These are phyloP conservation scores for Carcina quercana DNA, from an alignment of 2,888 invertebrate genomes.

Conservation along the genomic window DNA sequence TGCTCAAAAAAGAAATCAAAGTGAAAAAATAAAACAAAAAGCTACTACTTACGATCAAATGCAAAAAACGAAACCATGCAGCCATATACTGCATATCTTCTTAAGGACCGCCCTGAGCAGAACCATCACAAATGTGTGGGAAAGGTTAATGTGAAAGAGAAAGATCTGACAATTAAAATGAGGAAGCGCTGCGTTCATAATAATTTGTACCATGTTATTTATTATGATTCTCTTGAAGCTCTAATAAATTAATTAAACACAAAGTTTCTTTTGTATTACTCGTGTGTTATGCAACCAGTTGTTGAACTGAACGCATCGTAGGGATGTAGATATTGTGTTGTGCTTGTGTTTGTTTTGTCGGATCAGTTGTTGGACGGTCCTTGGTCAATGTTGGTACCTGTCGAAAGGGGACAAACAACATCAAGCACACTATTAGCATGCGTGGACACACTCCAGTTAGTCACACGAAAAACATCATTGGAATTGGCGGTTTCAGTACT, in stretches of 20 bases:
- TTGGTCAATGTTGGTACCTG: conserved; percentile 69
- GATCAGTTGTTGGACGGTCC: conserved; percentile 63
- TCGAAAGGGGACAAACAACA: conserved; percentile 58
- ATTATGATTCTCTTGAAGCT: too few species aligned
- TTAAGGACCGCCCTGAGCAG: conserved; percentile 47
- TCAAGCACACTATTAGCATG: conserved; percentile 66
- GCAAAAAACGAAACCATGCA: conserved; percentile 69
- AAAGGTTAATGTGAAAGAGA: too few species aligned
- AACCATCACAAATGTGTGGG: too few species aligned
- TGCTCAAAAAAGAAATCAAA: conserved; percentile 30
- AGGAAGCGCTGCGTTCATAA: too few species aligned
- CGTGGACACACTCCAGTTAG: conserved; percentile 54
- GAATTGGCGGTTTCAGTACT: background rate
- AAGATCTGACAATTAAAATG: too few species aligned
- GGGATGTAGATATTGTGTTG: too few species aligned
- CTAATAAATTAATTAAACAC: too few species aligned
- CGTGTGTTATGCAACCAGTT: too few species aligned
- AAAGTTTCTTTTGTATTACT: too few species aligned
- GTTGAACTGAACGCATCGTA: too few species aligned
- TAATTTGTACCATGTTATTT: too few species aligned
- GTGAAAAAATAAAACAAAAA: conserved; percentile 28
- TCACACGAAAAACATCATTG: conserved; percentile 20
- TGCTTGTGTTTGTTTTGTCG: too few species aligned
- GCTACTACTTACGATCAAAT: conserved; percentile 72
- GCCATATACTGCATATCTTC: conserved; percentile 53